Evolutionary conservation across 1,140 invertebrate species (phyloP), one percentile per base, ranked within the genome.

Genomic region (Brachionus manjavacas): DNA sequence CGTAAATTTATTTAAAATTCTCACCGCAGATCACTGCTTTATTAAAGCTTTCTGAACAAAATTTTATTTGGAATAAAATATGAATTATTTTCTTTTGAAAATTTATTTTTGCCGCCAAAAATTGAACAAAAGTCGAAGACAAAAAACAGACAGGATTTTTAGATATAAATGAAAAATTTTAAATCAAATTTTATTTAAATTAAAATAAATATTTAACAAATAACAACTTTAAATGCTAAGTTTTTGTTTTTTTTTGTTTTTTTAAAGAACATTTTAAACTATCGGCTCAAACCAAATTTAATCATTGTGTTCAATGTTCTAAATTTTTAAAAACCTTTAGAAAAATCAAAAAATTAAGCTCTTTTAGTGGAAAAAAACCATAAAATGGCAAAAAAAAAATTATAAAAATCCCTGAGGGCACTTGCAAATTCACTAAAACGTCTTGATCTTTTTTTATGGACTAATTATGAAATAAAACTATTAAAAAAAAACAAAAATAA

Each of bases 121-220:
- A n/a, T n/a, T n/a, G n/a, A n/a, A n/a, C n/a, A n/a, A 31, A 31
- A 31, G 3, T 31, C 4, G 0, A 31, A 31, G 31, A 35, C 31
- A 35, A 35, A 35, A 35, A 35, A 35, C 28, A 35, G 4, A 35
- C 31, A 6, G 7, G 31, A 6, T 35, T 35, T 35, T 35, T 7
- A 6, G 31, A 64, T 25, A n/a, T 3, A 23, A 64, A 64, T 3
- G 3, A 64, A 14, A 68, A 25, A 35, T 70, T 70, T 70, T 20
- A 70, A 70, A 35, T 31, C 66, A 76, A 76, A 46, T 76, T 76
- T 76, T 49, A 43, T 49, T 76, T 35, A 76, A 76, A 76, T 76
- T 76, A 76, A 76, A 76, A 76, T 76, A 76, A 76, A 76, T 76
- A 72, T 72, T 72, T 72, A 76, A 76, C 72, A 76, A 76, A 76